phyloP scores from a whole-genome alignment of 2,888 invertebrate species.

The Cartodere bifasciata region DNA sequence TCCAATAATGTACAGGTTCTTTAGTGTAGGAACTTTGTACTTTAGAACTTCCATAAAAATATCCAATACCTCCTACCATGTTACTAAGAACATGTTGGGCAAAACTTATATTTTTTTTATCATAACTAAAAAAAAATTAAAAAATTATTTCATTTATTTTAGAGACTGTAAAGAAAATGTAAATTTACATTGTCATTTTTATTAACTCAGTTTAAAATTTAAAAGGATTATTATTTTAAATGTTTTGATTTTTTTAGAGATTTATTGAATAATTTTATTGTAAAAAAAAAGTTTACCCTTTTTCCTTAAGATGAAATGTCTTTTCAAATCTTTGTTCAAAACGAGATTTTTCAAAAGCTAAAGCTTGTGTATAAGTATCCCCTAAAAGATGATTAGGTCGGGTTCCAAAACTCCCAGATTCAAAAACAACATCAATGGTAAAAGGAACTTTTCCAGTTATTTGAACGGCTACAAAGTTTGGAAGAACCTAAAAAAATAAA shows the following conservation, averaged over 20 bases:
- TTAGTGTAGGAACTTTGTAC: constrained; percentile 71
- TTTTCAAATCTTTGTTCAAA: constrained; percentile 74
- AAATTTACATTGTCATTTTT: too few species aligned
- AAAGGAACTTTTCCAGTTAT: constrained; percentile 68
- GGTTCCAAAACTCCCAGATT: constrained; percentile 55
- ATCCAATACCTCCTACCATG: constrained; percentile 92
- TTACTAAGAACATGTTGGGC: constrained; percentile 84
- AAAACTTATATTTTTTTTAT: constrained; percentile 51
- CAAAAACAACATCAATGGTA: constrained; percentile 70
- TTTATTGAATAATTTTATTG: too few species aligned
- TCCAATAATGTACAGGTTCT: constrained; percentile 89
- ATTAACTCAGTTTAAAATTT: too few species aligned
- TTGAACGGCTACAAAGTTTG: constrained; percentile 71
- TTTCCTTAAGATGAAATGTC: constrained; percentile 59
- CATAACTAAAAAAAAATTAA: constrained; percentile 34
- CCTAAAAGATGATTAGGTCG: constrained; percentile 44
- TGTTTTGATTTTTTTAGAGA: too few species aligned
- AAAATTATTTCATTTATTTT: too few species aligned
- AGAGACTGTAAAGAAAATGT: not conserved
- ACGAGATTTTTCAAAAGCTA: constrained; percentile 44
- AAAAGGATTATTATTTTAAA: too few species aligned
- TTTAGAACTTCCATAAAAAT: constrained; percentile 84
- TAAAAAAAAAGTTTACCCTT: too few species aligned
- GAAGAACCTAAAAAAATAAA: constrained; percentile 33
- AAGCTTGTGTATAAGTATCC: constrained; percentile 48